phyloP scores from a whole-genome alignment of 2,797 vertebrate species.

The Clamator glandarius region DNA sequence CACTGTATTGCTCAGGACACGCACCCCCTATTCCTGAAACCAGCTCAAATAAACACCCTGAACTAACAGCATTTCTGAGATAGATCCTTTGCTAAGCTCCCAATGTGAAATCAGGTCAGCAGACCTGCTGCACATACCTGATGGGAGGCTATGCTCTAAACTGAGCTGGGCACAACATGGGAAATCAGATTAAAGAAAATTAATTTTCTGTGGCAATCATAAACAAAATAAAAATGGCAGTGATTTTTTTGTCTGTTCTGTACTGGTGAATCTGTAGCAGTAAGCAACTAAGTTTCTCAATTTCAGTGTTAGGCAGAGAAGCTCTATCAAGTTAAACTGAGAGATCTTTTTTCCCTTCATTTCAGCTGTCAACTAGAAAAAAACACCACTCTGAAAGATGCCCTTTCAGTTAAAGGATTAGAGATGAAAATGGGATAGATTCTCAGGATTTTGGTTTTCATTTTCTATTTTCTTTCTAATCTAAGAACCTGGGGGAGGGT shows the following conservation, averaged over 20 bases:
- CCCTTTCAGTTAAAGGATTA: background rate
- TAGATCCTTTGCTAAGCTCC: background rate
- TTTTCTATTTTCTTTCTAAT: background rate
- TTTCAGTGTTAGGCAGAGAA: background rate
- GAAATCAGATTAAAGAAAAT: background rate
- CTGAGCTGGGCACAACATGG: background rate
- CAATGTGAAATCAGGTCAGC: background rate
- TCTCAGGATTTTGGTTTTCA: background rate
- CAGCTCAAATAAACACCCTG: background rate
- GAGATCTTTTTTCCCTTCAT: background rate
- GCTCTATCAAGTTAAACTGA: background rate
- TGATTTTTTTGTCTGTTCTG: background rate
- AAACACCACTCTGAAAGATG: background rate
- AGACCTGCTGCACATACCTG: background rate
- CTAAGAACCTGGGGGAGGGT: background rate
- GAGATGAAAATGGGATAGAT: background rate
- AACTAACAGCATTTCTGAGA: background rate
- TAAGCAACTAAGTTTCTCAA: background rate
- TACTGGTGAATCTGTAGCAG: background rate
- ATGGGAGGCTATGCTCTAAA: background rate
- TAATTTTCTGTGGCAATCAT: background rate
- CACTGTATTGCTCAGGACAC: background rate
- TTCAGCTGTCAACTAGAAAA: background rate
- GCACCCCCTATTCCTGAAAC: rapidly evolving
- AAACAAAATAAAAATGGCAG: background rate